Conservation (phyloP, 2,797 vertebrate genomes). For the Cercopithecus neglectus region DNA sequence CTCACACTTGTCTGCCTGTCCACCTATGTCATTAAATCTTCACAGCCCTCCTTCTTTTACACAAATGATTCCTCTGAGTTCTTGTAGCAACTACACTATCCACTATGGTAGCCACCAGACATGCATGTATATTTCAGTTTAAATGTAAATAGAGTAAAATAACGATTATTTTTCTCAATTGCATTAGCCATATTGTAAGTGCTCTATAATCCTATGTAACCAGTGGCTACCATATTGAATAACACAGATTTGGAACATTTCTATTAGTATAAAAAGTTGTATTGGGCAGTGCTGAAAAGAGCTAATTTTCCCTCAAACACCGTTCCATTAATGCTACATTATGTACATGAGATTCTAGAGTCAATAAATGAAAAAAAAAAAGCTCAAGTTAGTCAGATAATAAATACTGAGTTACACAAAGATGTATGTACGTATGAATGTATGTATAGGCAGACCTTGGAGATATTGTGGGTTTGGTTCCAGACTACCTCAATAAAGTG, state of each 20-base stretch:
- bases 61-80: not conserved
- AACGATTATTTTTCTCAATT: not conserved
- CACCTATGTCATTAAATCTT: not conserved
- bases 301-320: not conserved
- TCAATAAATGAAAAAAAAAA: not conserved
- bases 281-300: not conserved
- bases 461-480: not conserved
- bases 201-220: not conserved
- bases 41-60: not conserved
- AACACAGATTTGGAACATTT: not conserved
- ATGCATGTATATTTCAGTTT: not conserved
- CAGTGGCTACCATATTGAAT: not conserved
- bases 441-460: not conserved
- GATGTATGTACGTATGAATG: not conserved
- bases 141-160: not conserved
- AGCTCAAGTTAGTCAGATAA: not conserved
- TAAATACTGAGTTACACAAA: not conserved
- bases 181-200: not conserved
- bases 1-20: not conserved
- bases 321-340: not conserved
- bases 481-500: not conserved
- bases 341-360: not conserved
- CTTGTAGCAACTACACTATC: not conserved
- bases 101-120: not conserved
- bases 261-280: not conserved